Conservation (phyloP, 2,888 invertebrate genomes). For the Ditylenchus weischeri region DNA sequence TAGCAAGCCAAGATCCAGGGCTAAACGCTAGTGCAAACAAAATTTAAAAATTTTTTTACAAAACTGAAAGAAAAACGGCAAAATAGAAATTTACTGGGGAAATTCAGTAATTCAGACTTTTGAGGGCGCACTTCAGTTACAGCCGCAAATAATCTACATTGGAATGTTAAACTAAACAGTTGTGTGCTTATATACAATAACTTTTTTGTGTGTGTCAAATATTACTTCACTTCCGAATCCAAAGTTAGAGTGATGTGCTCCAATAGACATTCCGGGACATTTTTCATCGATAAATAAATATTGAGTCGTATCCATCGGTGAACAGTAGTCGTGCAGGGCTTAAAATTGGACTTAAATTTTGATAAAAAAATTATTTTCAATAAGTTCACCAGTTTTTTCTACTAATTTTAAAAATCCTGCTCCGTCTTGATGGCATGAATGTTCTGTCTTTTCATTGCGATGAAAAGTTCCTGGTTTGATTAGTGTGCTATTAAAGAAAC, state of each 20-base stretch:
- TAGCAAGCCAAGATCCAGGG: no score
- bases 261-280: constrained; percentile 3
- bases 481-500: background rate
- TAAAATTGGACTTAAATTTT: background rate
- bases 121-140: no score
- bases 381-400: background rate
- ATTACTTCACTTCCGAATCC: constrained; percentile 4
- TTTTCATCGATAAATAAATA: background rate
- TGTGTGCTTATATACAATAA: background rate
- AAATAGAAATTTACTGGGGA: no score
- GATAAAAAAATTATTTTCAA: background rate
- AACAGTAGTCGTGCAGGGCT: background rate
- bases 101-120: no score
- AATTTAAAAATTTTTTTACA: no score
- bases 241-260: background rate
- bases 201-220: background rate
- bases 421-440: background rate
- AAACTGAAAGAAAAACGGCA: no score
- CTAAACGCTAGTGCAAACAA: no score
- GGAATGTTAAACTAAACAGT: no score
- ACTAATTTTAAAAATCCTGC: background rate
- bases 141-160: no score
- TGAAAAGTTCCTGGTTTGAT: background rate
- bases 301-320: no score
- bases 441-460: background rate